A percentile compares a stretch with the other conserved stretches of the same genome.
Conservation (phyloP, 2,797 vertebrate species). For the Premnoplex brunnescens region DNA sequence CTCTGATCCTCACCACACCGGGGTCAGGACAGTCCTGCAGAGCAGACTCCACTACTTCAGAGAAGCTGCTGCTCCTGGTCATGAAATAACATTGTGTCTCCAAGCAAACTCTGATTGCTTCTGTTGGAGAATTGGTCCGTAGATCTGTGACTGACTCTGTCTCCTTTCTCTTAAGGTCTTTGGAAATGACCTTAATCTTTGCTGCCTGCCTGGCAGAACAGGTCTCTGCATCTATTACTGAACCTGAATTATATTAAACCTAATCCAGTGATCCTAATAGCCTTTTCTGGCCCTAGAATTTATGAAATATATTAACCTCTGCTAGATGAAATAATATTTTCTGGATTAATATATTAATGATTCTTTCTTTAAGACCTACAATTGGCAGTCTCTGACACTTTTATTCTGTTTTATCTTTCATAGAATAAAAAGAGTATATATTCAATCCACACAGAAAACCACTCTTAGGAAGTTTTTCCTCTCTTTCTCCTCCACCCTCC, state of each 20-base stretch:
- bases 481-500: background rate
- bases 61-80: background rate
- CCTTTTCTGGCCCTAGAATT: conserved; percentile 6
- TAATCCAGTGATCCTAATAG: background rate
- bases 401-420: background rate
- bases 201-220: background rate
- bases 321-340: conserved; percentile 9
- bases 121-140: background rate
- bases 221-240: background rate
- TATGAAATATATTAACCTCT: conserved; percentile 1
- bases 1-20: accelerated
- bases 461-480: background rate
- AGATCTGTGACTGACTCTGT: background rate
- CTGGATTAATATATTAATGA: conserved; percentile 4
- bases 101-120: accelerated
- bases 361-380: conserved; percentile 31
- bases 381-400: background rate
- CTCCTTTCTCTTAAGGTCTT: background rate
- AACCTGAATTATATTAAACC: conserved; percentile 21
- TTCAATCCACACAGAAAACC: background rate
- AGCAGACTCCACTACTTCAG: background rate
- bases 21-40: background rate
- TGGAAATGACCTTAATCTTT: background rate
- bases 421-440: background rate
- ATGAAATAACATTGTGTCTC: accelerated